Conservation (phyloP, 2,113 vertebrate genomes). For the Coptodon bakossiorum region DNA sequence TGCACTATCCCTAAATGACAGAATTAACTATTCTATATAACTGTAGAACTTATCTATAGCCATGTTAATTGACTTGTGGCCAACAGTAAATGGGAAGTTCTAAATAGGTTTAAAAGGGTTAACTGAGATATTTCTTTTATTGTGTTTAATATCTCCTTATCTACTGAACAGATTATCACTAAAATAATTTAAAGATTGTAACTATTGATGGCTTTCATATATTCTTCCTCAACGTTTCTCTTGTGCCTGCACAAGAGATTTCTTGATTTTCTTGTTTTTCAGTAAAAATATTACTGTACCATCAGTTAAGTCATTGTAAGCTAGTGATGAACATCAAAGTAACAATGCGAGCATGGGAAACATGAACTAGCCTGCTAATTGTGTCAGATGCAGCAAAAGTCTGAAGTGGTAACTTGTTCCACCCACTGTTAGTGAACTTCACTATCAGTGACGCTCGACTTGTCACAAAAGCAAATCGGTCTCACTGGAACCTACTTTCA, state of each 20-base stretch:
- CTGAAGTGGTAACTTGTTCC: not conserved
- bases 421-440: not conserved
- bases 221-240: not conserved
- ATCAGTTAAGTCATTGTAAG: not conserved
- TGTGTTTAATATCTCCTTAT: not conserved
- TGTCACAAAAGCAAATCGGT: not conserved
- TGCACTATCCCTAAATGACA: no score
- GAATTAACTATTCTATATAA: no score
- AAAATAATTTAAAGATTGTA: not conserved
- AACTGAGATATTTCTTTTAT: no score
- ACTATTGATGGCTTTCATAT: not conserved
- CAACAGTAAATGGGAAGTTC: no score
- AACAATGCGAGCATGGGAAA: not conserved
- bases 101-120: no score
- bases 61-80: no score
- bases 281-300: not conserved
- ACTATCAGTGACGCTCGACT: rapidly evolving
- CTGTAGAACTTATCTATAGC: no score
- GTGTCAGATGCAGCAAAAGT: not conserved
- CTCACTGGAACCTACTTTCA: not conserved
- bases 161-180: not conserved
- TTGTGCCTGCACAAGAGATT: not conserved
- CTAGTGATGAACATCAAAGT: not conserved
- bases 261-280: not conserved
- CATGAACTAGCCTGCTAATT: not conserved